A percentile compares a stretch with the other conserved stretches of the same genome.
Conservation (phyloP, 2,113 vertebrate genomes). For the Anhinga rufa region DNA sequence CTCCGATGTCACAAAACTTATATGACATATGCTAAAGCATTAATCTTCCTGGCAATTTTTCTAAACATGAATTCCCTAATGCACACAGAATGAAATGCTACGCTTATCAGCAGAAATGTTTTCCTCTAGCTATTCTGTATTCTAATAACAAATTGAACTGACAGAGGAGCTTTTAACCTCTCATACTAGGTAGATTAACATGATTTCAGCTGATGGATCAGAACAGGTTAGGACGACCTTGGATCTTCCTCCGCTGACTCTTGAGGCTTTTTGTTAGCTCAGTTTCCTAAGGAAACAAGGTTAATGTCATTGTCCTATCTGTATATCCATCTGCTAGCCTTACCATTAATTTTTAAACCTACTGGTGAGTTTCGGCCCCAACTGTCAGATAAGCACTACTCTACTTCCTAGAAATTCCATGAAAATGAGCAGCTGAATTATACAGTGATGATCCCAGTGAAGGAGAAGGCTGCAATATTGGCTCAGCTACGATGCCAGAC, state of each 20-base stretch:
- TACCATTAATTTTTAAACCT: neutral
- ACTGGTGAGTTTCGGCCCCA: neutral
- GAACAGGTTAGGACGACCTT: constrained; percentile 53
- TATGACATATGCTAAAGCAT: neutral
- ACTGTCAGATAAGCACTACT: neutral
- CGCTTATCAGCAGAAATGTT: constrained; percentile 18
- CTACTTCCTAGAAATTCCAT: neutral
- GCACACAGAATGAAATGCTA: neutral
- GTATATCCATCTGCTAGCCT: neutral
- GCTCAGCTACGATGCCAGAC: neutral
- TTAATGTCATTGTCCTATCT: neutral
- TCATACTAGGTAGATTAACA: constrained; percentile 35
- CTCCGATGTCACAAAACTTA: neutral
- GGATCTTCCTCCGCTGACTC: neutral
- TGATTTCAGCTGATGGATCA: constrained; percentile 57
- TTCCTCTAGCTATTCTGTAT: constrained; percentile 45
- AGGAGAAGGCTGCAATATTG: neutral
- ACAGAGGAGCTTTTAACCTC: constrained; percentile 68
- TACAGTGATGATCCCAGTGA: neutral
- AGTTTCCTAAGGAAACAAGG: neutral
- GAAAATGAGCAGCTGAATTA: neutral
- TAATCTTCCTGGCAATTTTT: constrained; percentile 4
- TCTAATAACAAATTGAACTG: constrained; percentile 51
- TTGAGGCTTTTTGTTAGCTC: neutral
- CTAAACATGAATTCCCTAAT: neutral